Evolutionary conservation across 2,113 vertebrate species (phyloP).

Genomic region (cattle (Bos taurus)): DNA sequence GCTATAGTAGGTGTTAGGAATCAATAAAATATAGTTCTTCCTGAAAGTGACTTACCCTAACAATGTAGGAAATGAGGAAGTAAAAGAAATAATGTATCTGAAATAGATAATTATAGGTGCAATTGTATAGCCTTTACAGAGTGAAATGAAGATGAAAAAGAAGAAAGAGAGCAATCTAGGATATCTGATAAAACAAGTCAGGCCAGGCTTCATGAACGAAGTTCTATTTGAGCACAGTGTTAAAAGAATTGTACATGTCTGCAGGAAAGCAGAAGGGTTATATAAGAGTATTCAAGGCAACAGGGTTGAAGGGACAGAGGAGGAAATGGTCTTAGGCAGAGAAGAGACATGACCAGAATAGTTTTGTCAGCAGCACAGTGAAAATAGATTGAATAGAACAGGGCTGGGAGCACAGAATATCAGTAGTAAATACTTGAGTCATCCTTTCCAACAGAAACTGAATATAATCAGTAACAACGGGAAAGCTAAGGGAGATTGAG

Average conservation of each 20-base stretch:
- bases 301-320: not conserved
- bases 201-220: not conserved
- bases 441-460: not conserved
- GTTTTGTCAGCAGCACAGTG: not conserved
- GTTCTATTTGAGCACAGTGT: not conserved
- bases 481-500: not conserved
- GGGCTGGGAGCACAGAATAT: not conserved
- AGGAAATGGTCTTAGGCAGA: not conserved
- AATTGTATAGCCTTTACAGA: not conserved
- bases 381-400: not conserved
- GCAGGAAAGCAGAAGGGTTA: not conserved
- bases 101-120: not conserved
- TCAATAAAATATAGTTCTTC: not conserved
- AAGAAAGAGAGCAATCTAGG: not conserved
- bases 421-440: not conserved
- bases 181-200: not conserved
- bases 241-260: not conserved
- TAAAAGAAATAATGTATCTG: not conserved
- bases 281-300: not conserved
- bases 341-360: not conserved
- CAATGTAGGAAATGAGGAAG: not conserved
- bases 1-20: not conserved
- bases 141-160: not conserved
- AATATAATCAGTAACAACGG: not conserved
- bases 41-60: not conserved